These are phyloP conservation scores for Galendromus occidentalis DNA, from an alignment of 1,140 invertebrate genomes.

Conservation along the genomic window DNA sequence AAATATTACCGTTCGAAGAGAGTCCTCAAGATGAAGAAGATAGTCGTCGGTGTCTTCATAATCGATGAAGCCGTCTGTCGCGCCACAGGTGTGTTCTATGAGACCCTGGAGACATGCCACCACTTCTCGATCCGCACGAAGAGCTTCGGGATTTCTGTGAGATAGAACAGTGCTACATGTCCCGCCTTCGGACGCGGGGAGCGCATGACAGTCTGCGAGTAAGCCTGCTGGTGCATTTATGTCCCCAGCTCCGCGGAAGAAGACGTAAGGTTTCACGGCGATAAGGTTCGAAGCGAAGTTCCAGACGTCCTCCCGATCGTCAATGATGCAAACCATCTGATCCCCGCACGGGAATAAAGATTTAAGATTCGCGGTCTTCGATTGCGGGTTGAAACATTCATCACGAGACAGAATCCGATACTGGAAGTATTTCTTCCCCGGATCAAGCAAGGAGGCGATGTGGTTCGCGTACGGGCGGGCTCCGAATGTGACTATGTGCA, in stretches of 20 bases:
- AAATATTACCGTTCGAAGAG: no score
- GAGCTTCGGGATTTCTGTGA: constrained; percentile 79
- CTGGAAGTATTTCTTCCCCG: constrained; percentile 57
- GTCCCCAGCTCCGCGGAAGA: constrained; percentile 92
- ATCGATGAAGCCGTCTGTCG: no score
- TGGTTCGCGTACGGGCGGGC: constrained; percentile 90
- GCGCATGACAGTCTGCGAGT: no score
- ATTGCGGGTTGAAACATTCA: constrained; percentile 85
- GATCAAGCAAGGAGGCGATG: constrained; percentile 68
- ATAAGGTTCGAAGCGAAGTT: constrained; percentile 81
- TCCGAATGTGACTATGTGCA: constrained; percentile 97
- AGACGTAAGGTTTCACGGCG: constrained; percentile 91
- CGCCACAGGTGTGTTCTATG: no score
- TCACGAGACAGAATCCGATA: constrained; percentile 89
- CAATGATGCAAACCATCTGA: constrained; percentile 94
- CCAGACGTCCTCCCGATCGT: constrained; percentile 98
- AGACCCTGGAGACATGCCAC: no score
- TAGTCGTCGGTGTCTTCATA: no score
- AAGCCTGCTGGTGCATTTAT: constrained; percentile 69
- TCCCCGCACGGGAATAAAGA: constrained; percentile 94
- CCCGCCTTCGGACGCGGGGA: constrained; percentile 50
- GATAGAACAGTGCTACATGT: constrained; percentile 78
- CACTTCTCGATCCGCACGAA: no score
- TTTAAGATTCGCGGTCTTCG: constrained; percentile 90
- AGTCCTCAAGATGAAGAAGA: no score